Evolutionary conservation across 2,888 invertebrate genomes (phyloP), one percentile per base, ranked within the genome.

Genomic region (Epistrophella euchroma): DNA sequence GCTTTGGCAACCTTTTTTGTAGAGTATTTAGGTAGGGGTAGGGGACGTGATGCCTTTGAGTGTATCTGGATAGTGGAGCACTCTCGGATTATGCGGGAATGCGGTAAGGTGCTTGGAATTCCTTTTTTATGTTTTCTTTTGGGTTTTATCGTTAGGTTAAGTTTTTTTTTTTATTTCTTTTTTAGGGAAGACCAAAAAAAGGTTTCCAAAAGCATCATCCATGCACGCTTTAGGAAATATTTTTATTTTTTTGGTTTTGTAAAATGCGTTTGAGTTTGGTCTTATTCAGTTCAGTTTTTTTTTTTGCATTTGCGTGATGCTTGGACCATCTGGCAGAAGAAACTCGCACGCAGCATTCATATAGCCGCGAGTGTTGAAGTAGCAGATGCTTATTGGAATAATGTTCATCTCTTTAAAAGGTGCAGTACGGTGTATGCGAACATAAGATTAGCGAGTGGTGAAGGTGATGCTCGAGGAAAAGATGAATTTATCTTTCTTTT

Each of bases 91-190:
- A 86, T 86, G 86, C 86, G 86, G 86, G 86, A 86, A 86, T 86
- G 86, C 82, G 86, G 86, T 77, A 86, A 82, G 86, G 86, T 86
- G 86, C 86, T 86, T 86, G 86, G 86, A 86, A 86, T 86, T 86
- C 86, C 86, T 86, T 86, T 82, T 86, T 86, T 82, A 86, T 86
- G 82, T 86, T 74, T 82, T 81, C 79, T 74, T 79, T 74, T 52
- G 52, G 68, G 50, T 35, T 32, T 47, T 50, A 66, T 66, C 64
- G 64, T 64, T 64, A 45, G 64, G 43, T 35, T 66, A 0, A 6
- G 17, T 22, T 43, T 82, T 72, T 58, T 32, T 60, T 52, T 74
- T 15, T 15, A 17, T 32, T 32, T 43, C 58, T 22, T 73, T 50
- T 73, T 64, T 60, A 68, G 62, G 81, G 62, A 68, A 73, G 76